Percentiles rank a stretch among this genome's conserved stretches.
phyloP scores from a whole-genome alignment of 1,140 invertebrate species.

The Leptonema lineaticorne region DNA sequence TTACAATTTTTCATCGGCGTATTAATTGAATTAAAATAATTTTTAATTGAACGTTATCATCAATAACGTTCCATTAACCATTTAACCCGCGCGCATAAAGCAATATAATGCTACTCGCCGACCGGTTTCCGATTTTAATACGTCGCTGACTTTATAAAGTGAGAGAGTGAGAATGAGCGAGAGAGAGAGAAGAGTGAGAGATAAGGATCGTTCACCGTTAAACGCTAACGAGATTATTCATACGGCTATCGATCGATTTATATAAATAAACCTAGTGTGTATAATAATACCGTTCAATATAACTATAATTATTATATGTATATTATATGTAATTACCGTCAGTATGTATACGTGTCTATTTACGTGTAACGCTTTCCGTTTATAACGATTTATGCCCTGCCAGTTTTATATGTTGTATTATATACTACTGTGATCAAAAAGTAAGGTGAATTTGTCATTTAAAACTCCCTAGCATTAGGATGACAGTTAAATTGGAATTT shows the following conservation, averaged over 20 bases:
- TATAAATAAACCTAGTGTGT: background rate
- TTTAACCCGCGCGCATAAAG: background rate
- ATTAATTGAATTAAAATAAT: background rate
- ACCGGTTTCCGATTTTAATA: background rate
- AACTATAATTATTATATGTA: background rate
- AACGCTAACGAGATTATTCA: background rate
- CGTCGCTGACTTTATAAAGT: too few species aligned
- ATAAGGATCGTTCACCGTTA: background rate
- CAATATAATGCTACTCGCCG: background rate
- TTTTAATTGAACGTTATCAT: background rate
- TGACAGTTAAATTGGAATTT: too few species aligned
- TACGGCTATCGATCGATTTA: background rate
- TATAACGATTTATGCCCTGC: too few species aligned
- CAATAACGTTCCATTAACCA: background rate
- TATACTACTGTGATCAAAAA: too few species aligned
- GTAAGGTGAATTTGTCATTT: too few species aligned
- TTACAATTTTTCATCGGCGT: background rate
- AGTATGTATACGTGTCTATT: background rate
- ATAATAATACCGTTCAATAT: background rate
- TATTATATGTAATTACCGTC: background rate
- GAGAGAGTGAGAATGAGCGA: too few species aligned
- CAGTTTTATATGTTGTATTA: too few species aligned
- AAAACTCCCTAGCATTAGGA: too few species aligned
- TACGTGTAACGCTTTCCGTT: too few species aligned
- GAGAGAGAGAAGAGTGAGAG: too few species aligned